Evolutionary conservation across 2,113 vertebrate genomes (phyloP), one percentile per base, ranked within the genome.

Genomic region (Ibidorhyncha struthersii): DNA sequence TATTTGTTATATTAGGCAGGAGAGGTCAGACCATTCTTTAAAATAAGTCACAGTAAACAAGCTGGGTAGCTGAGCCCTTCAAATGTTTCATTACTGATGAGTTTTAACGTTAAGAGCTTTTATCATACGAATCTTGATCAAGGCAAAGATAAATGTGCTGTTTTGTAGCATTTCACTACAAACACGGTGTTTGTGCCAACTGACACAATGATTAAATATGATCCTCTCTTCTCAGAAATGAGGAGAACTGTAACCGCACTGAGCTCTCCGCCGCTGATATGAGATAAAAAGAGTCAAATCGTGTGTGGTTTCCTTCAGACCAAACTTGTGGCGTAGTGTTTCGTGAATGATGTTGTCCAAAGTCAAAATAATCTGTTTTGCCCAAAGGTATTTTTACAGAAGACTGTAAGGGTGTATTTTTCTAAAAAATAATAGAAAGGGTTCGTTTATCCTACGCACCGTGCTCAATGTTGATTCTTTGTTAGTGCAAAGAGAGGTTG

Each of bases 201-300:
- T 93, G 97, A 96, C 96, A 94, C 93, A 91, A 85, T 95, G 91
- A 97, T 96, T 96, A 95, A 96, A 94, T 87, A 52, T 47, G 88
- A 93, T 95, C 83, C 25, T 92, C 82, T 95, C 92, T 97, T 97
- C 97, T 97, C 95, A 97, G 97, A 98, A 98, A 85, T 12, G 87
- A 59, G 67, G 83, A 94, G 94, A 87, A 70, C 92, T 95, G 96
- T 95, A 96, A 97, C 97, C 97, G 0, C 97, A 97, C 43, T 0
- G 94, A 95, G 93, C 94, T 95, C 96, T 94, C 90, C 40, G 86
- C 93, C 95, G 20, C 95, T 80, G 90, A 97, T 90, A 47, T 0
- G 8, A 96, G 95, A 97, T 95, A 96, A 96, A 94, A 94, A 56
- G 77, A 83, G 61, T 74, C 90, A 89, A 70, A 96, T 92, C 32